Evolutionary conservation across 2,113 vertebrate genomes (phyloP).

Genomic region (Campylomormyrus numenius): DNA sequence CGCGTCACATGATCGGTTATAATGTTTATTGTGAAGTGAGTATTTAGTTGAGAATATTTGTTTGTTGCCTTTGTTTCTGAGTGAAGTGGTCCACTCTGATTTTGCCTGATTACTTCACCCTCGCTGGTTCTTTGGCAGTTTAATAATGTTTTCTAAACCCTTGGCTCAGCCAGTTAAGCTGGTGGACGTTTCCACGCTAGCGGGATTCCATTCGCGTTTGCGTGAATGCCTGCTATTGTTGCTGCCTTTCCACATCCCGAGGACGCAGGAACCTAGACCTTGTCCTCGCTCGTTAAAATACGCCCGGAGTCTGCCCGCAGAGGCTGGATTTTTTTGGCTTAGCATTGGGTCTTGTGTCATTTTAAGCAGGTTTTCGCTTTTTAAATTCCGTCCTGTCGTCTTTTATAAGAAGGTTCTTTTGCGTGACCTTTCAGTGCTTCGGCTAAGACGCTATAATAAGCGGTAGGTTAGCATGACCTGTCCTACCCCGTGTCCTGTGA

Average conservation of each 20-base stretch:
- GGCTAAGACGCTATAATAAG: not conserved
- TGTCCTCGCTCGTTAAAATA: not conserved
- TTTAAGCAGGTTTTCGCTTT: not conserved
- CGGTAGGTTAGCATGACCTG: constrained; percentile 3
- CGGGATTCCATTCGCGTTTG: not conserved
- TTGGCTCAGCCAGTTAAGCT: not conserved
- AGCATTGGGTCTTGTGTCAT: not conserved
- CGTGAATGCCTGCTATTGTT: too few relatives aligned
- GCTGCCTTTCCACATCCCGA: not conserved
- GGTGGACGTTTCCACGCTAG: not conserved
- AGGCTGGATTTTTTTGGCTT: not conserved
- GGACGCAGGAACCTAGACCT: not conserved
- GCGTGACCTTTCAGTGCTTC: not conserved
- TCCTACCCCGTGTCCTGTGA: not conserved
- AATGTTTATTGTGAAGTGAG: not conserved
- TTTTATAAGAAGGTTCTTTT: not conserved
- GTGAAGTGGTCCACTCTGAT: not conserved
- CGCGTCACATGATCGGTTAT: not conserved
- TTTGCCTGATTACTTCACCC: not conserved
- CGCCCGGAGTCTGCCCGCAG: not conserved
- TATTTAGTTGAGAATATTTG: not conserved
- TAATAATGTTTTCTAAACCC: not conserved
- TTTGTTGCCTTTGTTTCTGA: not conserved
- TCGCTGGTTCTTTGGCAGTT: not conserved
- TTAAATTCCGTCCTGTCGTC: not conserved